Evolutionary conservation across 2,113 vertebrate genomes (phyloP).

Genomic region (Tragelaphus strepsiceros): DNA sequence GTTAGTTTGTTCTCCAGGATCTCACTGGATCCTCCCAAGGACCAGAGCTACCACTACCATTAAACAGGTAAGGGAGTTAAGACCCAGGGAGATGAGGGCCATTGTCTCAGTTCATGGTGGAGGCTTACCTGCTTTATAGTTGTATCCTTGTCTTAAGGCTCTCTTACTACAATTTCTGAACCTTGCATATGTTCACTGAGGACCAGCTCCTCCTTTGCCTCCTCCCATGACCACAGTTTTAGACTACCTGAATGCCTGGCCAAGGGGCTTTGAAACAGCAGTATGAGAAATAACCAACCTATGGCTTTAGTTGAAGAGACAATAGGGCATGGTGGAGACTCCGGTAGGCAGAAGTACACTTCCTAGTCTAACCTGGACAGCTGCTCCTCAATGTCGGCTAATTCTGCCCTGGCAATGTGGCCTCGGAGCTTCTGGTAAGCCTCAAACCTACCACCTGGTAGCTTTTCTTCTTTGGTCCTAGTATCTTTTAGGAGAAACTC

Average conservation of each 20-base stretch:
- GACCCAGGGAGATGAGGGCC: neutral
- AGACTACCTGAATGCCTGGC: neutral
- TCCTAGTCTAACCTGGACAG: too few relatives aligned
- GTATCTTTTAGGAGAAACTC: neutral
- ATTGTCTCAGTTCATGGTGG: neutral
- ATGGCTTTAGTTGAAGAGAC: neutral
- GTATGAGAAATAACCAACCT: neutral
- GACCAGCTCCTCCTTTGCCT: neutral
- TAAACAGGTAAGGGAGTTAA: neutral
- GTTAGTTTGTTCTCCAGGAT: neutral
- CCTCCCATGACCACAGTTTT: neutral
- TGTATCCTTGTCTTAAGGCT: neutral
- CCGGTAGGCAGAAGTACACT: accelerated
- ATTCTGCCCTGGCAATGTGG: neutral
- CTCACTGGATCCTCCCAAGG: neutral
- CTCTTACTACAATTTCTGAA: neutral
- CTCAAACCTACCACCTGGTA: too few relatives aligned
- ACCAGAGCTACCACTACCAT: neutral
- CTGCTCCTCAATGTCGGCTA: neutral
- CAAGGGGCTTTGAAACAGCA: neutral
- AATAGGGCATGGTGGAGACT: neutral
- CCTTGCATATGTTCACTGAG: neutral
- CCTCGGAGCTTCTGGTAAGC: neutral
- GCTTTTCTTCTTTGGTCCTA: neutral
- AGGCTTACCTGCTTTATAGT: neutral